These are phyloP conservation scores for Eleginops maclovinus DNA, from an alignment of 2,113 vertebrate species.

Conservation along the genomic window DNA sequence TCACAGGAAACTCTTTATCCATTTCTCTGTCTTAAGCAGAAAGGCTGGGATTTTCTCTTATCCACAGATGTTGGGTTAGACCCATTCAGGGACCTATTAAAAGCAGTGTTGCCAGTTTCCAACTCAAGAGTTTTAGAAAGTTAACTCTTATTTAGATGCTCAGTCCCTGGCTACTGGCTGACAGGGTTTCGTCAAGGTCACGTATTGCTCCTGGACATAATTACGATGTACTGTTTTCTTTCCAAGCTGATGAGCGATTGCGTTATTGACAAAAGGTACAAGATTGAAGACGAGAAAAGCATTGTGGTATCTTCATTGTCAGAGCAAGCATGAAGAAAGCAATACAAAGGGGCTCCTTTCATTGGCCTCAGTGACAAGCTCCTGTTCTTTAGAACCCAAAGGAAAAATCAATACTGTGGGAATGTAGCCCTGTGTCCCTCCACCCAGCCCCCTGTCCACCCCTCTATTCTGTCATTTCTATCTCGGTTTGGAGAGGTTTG, in stretches of 20 bases:
- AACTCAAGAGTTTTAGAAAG: constrained; percentile 37
- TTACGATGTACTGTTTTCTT: constrained; percentile 24
- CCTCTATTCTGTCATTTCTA: constrained; percentile 56
- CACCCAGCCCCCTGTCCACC: constrained; percentile 25
- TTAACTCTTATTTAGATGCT: constrained; percentile 23
- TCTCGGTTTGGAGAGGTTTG: constrained; percentile 55
- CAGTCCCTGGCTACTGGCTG: not conserved
- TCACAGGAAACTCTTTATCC: constrained; percentile 60
- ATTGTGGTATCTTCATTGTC: constrained; percentile 64
- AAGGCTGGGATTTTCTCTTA: constrained; percentile 27
- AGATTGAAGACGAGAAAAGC: constrained; percentile 38
- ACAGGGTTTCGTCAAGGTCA: constrained; percentile 38
- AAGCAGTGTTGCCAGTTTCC: constrained; percentile 23
- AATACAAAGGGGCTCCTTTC: constrained; percentile 62
- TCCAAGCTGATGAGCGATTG: constrained; percentile 44
- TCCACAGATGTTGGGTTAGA: constrained; percentile 43
- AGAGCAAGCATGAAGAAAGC: constrained; percentile 54
- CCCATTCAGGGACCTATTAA: constrained; percentile 44
- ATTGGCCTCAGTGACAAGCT: constrained; percentile 57
- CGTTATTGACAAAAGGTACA: constrained; percentile 52
- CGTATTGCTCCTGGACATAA: constrained; percentile 27
- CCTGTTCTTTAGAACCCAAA: constrained; percentile 62
- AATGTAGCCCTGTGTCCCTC: constrained; percentile 49
- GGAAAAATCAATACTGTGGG: constrained; percentile 69
- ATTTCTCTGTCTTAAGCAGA: constrained; percentile 35